Evolutionary conservation across 2,888 invertebrate species (phyloP), one percentile per base, ranked within the genome.

Genomic region (Marronus borbonicus): DNA sequence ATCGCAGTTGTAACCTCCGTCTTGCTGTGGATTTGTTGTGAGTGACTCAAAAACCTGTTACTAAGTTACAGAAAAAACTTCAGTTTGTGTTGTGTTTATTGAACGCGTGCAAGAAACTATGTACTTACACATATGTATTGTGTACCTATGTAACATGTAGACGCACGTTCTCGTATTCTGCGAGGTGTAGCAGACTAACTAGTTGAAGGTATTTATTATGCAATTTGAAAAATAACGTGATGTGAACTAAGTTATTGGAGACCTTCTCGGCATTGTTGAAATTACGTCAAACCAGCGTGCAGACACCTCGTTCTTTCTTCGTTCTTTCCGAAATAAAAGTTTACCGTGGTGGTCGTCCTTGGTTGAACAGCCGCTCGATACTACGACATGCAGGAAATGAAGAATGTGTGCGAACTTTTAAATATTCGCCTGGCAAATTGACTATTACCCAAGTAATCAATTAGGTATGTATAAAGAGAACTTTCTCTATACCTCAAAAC

Each of bases 41-140:
- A 77, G 77, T 39, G 77, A 70, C 77, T 64, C 62, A 65, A 50
- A 62, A 70, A 77, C 77, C 77, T 77, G 77, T 77, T 77, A 77
- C 77, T 77, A 72, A 55, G 77, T 77, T 62, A 77, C 77, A 76
- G 72, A 72, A 72, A 39, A 72, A 31, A 17, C 58, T 44, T 12
- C 36, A 17, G n/a, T 70, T 20, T 72, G 72, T 72, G 58, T 69
- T 50, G 69, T 72, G 58, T 39, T 72, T 72, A 72, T 72, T 58
- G 72, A 72, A 72, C 72, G 69, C 17, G 52, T 50, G 68, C 68
- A 64, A 58, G 55, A 20, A 58, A 58, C 55, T 64, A 39, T 64
- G 20, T 17, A 60, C 31, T 36, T 36, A 36, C 31, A 36, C 5
- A 36, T 36, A 36, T 7, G 31, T 5, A 36, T 36, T 36, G 31